Conservation (phyloP, 2,797 vertebrate species). For the Meriones psammophilus region DNA sequence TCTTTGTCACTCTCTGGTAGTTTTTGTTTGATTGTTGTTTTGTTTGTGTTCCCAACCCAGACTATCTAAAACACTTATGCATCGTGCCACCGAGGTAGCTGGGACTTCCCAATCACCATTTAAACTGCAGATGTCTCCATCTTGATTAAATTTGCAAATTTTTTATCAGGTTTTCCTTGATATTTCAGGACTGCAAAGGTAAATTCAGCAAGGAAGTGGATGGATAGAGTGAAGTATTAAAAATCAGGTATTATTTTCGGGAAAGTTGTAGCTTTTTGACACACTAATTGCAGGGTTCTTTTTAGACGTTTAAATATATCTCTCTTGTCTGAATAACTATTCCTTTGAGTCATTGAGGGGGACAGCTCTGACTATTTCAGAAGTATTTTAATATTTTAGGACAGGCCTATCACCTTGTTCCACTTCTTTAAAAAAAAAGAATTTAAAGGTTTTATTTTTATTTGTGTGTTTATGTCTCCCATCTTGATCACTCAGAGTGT, state of each 20-base stretch:
- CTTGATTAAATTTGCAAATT: conserved; percentile 43
- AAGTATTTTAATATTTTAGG: not conserved
- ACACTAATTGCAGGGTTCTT: not conserved
- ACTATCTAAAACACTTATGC: no score
- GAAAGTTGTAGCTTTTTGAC: not conserved
- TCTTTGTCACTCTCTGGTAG: no score
- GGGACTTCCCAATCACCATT: no score
- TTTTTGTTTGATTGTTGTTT: no score
- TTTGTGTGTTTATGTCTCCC: not conserved
- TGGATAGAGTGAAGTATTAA: not conserved
- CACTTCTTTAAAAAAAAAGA: not conserved
- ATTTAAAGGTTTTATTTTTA: not conserved
- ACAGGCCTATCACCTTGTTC: not conserved
- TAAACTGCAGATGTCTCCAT: not conserved
- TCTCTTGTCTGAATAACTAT: conserved; percentile 33
- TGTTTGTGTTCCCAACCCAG: no score
- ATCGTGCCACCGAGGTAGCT: no score
- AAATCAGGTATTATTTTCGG: not conserved
- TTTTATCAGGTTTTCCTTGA: conserved; percentile 19
- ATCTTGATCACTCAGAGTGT: not conserved
- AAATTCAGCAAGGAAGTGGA: conserved; percentile 1
- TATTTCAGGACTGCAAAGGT: conserved; percentile 13
- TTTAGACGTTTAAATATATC: conserved; percentile 1
- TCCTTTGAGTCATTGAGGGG: not conserved
- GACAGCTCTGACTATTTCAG: not conserved